Evolutionary conservation across 2,888 invertebrate genomes (phyloP).

Genomic region (Unio delphinus): DNA sequence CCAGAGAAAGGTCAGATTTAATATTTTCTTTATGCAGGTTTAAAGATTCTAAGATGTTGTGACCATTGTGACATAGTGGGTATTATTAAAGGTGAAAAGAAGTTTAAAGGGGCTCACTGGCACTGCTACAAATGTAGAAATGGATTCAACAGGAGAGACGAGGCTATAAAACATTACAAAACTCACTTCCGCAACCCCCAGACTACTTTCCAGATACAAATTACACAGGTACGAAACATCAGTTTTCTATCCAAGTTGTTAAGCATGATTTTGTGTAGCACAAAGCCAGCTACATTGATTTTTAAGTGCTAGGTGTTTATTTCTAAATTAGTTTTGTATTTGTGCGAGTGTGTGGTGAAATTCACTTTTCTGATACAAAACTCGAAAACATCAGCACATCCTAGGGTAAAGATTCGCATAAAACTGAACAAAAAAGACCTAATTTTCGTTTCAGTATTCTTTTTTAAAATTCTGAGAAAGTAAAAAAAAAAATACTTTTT

Average conservation of each 20-base stretch:
- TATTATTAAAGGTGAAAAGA: constrained; percentile 70
- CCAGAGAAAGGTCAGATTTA: background rate
- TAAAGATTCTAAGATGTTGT: constrained; percentile 70
- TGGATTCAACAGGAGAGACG: constrained; percentile 70
- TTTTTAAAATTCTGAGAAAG: no score
- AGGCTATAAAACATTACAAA: constrained; percentile 71
- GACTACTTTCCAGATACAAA: constrained; percentile 71
- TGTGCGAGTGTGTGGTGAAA: no score
- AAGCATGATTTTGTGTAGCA: no score
- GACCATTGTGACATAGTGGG: constrained; percentile 71
- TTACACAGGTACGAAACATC: constrained; percentile 57
- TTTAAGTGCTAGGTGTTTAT: constrained; percentile 11
- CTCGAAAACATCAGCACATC: no score
- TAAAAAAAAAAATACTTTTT: no score
- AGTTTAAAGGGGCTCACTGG: constrained; percentile 71
- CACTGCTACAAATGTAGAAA: constrained; percentile 70
- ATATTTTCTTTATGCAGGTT: constrained; percentile 45
- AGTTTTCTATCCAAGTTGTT: background rate
- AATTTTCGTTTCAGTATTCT: no score
- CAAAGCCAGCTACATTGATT: background rate
- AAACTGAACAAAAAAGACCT: no score
- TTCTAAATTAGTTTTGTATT: no score
- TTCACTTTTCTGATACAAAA: no score
- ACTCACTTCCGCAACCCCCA: constrained; percentile 71
- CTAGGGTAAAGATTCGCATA: no score